Evolutionary conservation across 2,797 vertebrate species (phyloP), one percentile per base, ranked within the genome.

Genomic region (Lateolabrax maculatus): DNA sequence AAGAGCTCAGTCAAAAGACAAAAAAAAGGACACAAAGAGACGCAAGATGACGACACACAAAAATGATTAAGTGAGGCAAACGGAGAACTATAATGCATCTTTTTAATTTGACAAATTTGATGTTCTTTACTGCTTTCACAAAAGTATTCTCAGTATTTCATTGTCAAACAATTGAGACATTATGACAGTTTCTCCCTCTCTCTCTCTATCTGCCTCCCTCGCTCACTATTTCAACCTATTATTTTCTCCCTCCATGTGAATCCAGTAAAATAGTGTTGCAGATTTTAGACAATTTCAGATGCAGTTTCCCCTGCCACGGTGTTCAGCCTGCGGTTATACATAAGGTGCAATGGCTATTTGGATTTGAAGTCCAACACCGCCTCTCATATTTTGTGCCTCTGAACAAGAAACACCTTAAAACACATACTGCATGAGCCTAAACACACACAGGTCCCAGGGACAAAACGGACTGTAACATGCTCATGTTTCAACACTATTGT

Each of bases 71-170:
- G 3, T 34, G 31, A 4, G 4, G 31, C 6, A 34, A n/a, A 49
- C 1, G 8, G 16, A 51, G 3, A 6, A 29, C 48, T 48, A 11
- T 21, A 25, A 46, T 64, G 37, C 21, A 25, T 58, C 19, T 52
- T n/a, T 25, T 21, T 53, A 48, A 77, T 67, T 44, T 21, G 21
- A 34, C 19, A 4, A 27, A 75, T 63, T 51, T 37, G 10, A 48
- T 34, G 8, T 43, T 34, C 51, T 52, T 58, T 13, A 34, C 34
- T 44, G 31, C 56, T 43, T 46, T 52, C 51, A 36, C 43, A 27
- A 4, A 60, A 53, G 21, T 61, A 67, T 72, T 34, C 6, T 34
- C 31, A n/a, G n/a, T n/a, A n/a, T 43, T 77, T 62, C 19, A 44
- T 12, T 62, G 25, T 68, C 16, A 5, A 29, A 48, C 31, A 37